A percentile compares a stretch with the other conserved stretches of the same genome.
Evolutionary conservation across 1,140 invertebrate genomes (phyloP).

Genomic region (Babylonia areolata): DNA sequence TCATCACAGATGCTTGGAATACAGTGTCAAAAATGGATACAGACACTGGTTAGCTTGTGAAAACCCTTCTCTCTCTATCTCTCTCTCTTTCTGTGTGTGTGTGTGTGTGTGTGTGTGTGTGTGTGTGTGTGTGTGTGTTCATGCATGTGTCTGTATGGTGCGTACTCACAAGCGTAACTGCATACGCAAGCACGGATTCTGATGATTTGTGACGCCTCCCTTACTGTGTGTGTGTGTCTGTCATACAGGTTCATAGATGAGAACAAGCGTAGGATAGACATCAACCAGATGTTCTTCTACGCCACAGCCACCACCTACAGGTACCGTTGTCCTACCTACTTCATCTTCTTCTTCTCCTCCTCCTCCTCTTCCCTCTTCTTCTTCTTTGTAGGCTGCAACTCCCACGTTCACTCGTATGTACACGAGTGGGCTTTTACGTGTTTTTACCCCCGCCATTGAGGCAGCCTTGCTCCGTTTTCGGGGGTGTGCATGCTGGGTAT

Average conservation of each 20-base stretch:
- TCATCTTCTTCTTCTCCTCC: neutral
- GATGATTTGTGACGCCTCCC: no score
- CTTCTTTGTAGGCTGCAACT: no score
- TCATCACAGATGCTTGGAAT: no score
- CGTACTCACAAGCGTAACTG: no score
- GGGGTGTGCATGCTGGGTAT: no score
- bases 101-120: conserved; percentile 12
- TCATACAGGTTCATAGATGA: conserved; percentile 76
- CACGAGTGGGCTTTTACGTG: no score
- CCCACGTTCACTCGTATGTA: no score
- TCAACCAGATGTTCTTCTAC: conserved; percentile 68
- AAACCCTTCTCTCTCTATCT: no score
- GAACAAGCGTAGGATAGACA: conserved; percentile 73
- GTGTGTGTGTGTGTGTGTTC: neutral
- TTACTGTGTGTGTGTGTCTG: conserved; percentile 19
- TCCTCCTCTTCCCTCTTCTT: neutral
- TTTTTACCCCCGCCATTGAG: neutral
- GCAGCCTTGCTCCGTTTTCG: neutral
- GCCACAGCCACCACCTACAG: conserved; percentile 33
- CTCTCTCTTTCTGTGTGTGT: neutral
- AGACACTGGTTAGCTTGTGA: no score
- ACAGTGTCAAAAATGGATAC: no score
- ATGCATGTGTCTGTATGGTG: no score
- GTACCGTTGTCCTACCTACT: neutral
- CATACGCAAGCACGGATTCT: no score